Evolutionary conservation across 2,888 invertebrate species (phyloP).

Genomic region (Leptinotarsa juncta): DNA sequence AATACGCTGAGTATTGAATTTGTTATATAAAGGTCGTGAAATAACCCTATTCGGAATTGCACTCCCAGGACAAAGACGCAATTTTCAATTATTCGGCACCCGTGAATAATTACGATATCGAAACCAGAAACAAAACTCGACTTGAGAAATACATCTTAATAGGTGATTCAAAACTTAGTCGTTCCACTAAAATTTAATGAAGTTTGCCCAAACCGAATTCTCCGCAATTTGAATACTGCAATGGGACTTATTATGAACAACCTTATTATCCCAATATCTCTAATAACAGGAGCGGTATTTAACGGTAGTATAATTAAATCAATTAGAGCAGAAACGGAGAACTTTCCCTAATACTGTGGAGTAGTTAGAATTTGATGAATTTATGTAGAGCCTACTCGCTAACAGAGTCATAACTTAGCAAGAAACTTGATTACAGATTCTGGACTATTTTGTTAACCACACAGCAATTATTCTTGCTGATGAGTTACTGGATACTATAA

Average conservation of each 20-base stretch:
- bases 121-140: background rate
- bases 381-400: slow-evolving; percentile 10
- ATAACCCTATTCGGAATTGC: too few species aligned
- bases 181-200: slow-evolving; percentile 10
- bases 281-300: slow-evolving; percentile 21
- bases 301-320: slow-evolving; percentile 23
- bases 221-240: background rate
- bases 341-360: slow-evolving; percentile 23
- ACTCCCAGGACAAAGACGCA: too few species aligned
- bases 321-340: slow-evolving; percentile 21
- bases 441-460: slow-evolving; percentile 3
- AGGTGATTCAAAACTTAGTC: background rate
- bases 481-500: too few species aligned
- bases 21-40: too few species aligned
- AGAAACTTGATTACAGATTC: slow-evolving; percentile 12
- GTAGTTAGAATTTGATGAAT: slow-evolving; percentile 19
- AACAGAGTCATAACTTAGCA: slow-evolving; percentile 10
- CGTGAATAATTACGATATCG: background rate
- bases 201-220: slow-evolving; percentile 7
- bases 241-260: slow-evolving; percentile 17
- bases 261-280: slow-evolving; percentile 21
- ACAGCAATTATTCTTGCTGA: too few species aligned
- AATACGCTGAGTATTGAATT: too few species aligned
- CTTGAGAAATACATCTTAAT: background rate
- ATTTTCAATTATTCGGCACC: too few species aligned